These are phyloP conservation scores for Sebastes kiyomatsui DNA, from an alignment of 2,797 vertebrate genomes.

Conservation along the genomic window DNA sequence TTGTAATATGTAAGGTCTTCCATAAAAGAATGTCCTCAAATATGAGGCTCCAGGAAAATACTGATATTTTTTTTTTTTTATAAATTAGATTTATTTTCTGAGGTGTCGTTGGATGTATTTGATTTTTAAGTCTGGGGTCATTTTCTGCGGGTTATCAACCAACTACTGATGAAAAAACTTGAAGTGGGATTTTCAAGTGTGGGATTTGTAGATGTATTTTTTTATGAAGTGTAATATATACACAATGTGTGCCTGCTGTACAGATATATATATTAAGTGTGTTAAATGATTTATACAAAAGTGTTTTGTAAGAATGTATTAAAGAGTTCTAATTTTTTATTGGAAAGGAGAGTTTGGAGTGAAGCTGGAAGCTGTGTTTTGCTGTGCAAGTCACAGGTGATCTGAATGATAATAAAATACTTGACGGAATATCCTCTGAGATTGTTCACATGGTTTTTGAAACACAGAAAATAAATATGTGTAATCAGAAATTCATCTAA, in stretches of 20 bases:
- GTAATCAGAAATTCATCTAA: neutral
- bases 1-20: slow-evolving; percentile 38
- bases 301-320: slow-evolving; percentile 56
- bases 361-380: slow-evolving; percentile 61
- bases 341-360: slow-evolving; percentile 38
- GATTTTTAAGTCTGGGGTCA: slow-evolving; percentile 20
- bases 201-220: slow-evolving; percentile 52
- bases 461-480: neutral
- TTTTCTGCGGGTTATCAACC: slow-evolving; percentile 43
- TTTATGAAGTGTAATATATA: slow-evolving; percentile 69
- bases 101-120: slow-evolving; percentile 26
- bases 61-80: neutral
- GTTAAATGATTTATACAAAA: slow-evolving; percentile 61
- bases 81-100: slow-evolving; percentile 40
- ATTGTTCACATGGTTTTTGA: neutral
- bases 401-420: slow-evolving; percentile 63
- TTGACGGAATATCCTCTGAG: neutral
- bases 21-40: slow-evolving; percentile 24
- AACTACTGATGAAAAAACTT: slow-evolving; percentile 69
- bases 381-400: slow-evolving; percentile 74
- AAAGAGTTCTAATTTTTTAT: slow-evolving; percentile 61
- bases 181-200: slow-evolving; percentile 66
- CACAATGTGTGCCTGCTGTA: slow-evolving; percentile 63
- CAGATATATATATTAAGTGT: slow-evolving; percentile 45
- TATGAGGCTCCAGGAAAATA: slow-evolving; percentile 11